A percentile compares a stretch with the other conserved stretches of the same genome.
Evolutionary conservation across 2,888 invertebrate species (phyloP).

Genomic region (Carcina quercana): DNA sequence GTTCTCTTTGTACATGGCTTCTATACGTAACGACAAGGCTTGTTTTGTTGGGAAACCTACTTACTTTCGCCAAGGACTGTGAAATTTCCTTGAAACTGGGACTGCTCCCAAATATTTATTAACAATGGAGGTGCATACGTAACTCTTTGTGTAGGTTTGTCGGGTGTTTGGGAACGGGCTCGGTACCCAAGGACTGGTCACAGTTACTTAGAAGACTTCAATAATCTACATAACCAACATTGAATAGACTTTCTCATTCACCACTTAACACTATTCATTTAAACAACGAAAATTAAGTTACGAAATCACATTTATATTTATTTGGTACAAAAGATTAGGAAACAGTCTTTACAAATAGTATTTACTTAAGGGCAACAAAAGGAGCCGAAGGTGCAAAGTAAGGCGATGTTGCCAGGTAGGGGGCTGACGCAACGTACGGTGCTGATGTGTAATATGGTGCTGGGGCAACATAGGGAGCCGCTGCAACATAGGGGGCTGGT

Average conservation of each 20-base stretch:
- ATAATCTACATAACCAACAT: no score
- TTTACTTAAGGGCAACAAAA: constrained; percentile 43
- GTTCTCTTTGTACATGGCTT: constrained; percentile 29
- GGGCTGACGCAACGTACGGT: constrained; percentile 16
- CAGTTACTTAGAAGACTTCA: no score
- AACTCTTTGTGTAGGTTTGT: constrained; percentile 18
- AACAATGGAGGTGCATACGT: constrained; percentile 16
- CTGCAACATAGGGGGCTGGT: constrained; percentile 22
- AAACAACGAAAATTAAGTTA: constrained; percentile 5
- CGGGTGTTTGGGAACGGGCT: constrained; percentile 6
- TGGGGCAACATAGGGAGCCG: constrained; percentile 25
- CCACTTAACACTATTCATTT: no score
- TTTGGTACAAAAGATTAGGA: constrained; percentile 3
- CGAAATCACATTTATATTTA: constrained; percentile 19
- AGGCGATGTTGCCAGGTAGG: constrained; percentile 24
- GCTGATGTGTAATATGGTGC: no score
- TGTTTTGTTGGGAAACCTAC: constrained; percentile 23
- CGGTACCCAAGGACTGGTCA: no score
- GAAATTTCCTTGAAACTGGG: constrained; percentile 41
- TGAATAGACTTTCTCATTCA: no score
- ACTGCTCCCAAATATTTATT: constrained; percentile 14
- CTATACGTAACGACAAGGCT: constrained; percentile 30
- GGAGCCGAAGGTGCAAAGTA: constrained; percentile 49
- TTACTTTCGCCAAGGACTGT: constrained; percentile 33
- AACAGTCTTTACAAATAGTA: constrained; percentile 45